These are phyloP conservation scores for Bathynomus jamesi DNA, from an alignment of 1,140 invertebrate genomes.

Conservation along the genomic window DNA sequence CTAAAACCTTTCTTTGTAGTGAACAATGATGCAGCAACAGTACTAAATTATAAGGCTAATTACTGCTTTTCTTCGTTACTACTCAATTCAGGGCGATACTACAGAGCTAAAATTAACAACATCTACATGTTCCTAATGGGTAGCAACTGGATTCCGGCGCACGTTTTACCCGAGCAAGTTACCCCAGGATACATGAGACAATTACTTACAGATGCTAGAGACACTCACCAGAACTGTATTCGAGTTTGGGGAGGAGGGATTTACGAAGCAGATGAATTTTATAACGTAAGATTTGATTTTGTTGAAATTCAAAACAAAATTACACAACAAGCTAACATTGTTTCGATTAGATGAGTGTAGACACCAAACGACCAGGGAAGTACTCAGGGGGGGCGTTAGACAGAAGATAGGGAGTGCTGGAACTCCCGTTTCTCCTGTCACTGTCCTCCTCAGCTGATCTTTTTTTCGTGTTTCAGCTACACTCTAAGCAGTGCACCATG, in stretches of 20 bases:
- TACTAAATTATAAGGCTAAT: not conserved
- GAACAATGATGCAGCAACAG: not conserved
- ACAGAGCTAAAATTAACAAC: conserved; percentile 70
- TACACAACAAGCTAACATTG: too few relatives aligned
- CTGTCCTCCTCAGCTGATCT: too few relatives aligned
- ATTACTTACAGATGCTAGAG: conserved; percentile 62
- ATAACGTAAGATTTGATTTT: conserved; percentile 53
- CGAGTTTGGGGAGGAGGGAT: conserved; percentile 96
- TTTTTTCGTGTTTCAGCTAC: too few relatives aligned
- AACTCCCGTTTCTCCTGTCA: too few relatives aligned
- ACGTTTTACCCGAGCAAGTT: conserved; percentile 72
- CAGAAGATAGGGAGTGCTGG: too few relatives aligned
- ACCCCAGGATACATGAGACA: conserved; percentile 45
- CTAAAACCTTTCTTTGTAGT: not conserved
- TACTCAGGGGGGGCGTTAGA: too few relatives aligned
- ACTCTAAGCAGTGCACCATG: too few relatives aligned
- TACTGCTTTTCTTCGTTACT: not conserved
- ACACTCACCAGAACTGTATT: conserved; percentile 86
- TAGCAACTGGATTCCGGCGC: conserved; percentile 88
- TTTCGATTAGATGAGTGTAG: too few relatives aligned
- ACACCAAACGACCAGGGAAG: too few relatives aligned
- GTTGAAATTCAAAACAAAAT: too few relatives aligned
- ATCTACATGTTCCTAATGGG: conserved; percentile 91
- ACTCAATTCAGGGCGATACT: conserved; percentile 29
- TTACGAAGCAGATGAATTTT: conserved; percentile 89